Base-by-base conservation (phyloP, 2,888 invertebrate genomes). In the Andrena dorsata region DNA sequence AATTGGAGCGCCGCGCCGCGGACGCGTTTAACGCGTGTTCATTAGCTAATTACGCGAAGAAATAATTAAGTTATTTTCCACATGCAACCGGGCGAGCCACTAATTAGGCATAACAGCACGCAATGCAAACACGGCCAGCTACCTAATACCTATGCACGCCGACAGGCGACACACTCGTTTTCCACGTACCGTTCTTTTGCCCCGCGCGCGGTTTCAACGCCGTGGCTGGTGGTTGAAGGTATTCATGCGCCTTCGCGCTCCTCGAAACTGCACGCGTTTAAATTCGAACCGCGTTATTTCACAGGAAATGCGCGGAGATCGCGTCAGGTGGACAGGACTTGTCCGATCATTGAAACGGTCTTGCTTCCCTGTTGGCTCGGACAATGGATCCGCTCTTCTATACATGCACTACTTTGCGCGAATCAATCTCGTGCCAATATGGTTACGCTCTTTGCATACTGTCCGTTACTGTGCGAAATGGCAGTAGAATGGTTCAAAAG, bases 31-130 rank as follows among this genome's bases (percentile, higher is more conserved):
- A 72, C 79, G 51, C 58, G 41, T 47, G 65, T 84, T 72, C 70
- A 41, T 77, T 71, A 4, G 53, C 58, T 71, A 84, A 80, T 84
- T 77, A 61, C 71, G 60, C 53, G 30, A 76, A 69, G 70, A 80
- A 76, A 80, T 76, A 81, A 80, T 84, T 60, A 71, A 76, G 76
- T 69, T 73, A 80, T 68, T 72, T 80, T 68, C 76, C 53, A 71
- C 70, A 51, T 76, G 73, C 65, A 76, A 84, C 61, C 71, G 26
- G 28, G 5, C 30, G 41, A 70, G 30, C 41, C 76, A 60, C 85
- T 81, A 74, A 84, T 84, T 84, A 76, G 56, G 73, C 70, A 74
- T 80, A 84, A 76, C 73, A 77, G 66, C 85, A 74, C 73, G 76
- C 81, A 76, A 85, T 28, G 70, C 56, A 74, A 74, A 74, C 65